These are phyloP conservation scores for Varecia variegata DNA, from an alignment of 2,797 vertebrate species.

Conservation along the genomic window DNA sequence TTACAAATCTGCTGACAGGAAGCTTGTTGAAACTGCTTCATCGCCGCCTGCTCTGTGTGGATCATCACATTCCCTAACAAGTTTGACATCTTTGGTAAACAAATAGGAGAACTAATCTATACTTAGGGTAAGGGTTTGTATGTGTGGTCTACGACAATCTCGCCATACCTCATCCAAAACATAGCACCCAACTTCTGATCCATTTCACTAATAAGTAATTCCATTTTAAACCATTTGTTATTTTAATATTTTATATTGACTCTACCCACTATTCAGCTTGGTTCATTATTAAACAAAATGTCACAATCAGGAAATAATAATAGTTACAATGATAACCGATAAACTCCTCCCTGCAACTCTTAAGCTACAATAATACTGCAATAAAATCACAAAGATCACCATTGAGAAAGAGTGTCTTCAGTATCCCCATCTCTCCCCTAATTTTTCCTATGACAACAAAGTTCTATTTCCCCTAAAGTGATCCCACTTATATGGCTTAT, in stretches of 20 bases:
- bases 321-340: background rate
- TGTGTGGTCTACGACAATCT: background rate
- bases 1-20: background rate
- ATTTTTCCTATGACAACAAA: background rate
- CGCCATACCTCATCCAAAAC: background rate
- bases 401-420: background rate
- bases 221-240: background rate
- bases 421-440: background rate
- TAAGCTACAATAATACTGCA: background rate
- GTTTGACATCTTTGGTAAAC: background rate
- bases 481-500: background rate
- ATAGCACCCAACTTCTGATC: background rate
- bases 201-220: constrained; percentile 25
- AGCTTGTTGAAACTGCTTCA: background rate
- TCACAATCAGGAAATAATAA: background rate
- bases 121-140: background rate
- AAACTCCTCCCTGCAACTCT: background rate
- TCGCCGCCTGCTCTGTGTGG: background rate
- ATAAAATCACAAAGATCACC: background rate
- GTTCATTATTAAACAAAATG: background rate
- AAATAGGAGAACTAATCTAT: background rate
- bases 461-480: background rate
- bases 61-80: background rate
- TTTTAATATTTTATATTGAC: background rate
- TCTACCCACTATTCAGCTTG: background rate